Evolutionary conservation across 1,140 invertebrate genomes (phyloP).

Genomic region (Drosophila suzukii): DNA sequence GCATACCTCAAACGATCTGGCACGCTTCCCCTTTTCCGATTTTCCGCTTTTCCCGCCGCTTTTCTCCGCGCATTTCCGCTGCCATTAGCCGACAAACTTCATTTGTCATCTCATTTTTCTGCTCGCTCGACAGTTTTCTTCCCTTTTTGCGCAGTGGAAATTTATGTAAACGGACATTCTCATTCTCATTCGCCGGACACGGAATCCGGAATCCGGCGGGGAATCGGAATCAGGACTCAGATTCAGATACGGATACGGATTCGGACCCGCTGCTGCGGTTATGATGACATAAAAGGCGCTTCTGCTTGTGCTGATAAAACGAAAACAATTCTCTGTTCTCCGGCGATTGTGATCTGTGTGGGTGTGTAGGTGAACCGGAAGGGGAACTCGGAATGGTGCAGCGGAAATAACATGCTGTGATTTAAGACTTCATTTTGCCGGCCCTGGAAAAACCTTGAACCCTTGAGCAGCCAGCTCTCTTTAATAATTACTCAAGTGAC

Average conservation of each 20-base stretch:
- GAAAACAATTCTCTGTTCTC: constrained; percentile 59
- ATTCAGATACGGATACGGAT: constrained; percentile 23
- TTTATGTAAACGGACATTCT: constrained; percentile 82
- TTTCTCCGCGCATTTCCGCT: constrained; percentile 68
- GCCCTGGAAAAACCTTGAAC: constrained; percentile 17
- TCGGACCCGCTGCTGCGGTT: constrained; percentile 71
- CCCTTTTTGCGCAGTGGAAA: constrained; percentile 65
- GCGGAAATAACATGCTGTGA: constrained; percentile 84
- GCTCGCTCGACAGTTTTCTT: constrained; percentile 80
- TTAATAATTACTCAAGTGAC: constrained; percentile 37
- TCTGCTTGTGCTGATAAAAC: constrained; percentile 58
- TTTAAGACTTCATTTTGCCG: constrained; percentile 82
- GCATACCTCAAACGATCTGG: constrained; percentile 60
- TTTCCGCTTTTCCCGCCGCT: background rate
- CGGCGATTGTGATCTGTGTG: constrained; percentile 64
- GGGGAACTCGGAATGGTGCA: constrained; percentile 38
- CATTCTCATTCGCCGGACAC: constrained; percentile 54
- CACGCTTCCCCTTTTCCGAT: background rate
- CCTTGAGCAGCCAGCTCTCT: constrained; percentile 5
- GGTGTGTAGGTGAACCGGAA: constrained; percentile 19
- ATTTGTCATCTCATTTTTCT: constrained; percentile 83
- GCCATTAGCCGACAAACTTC: constrained; percentile 82
- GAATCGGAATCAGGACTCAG: constrained; percentile 18
- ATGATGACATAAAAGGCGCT: constrained; percentile 81
- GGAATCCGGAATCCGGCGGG: constrained; percentile 41